Conservation (phyloP, 2,888 invertebrate species). For the Synergus laeviventris region DNA sequence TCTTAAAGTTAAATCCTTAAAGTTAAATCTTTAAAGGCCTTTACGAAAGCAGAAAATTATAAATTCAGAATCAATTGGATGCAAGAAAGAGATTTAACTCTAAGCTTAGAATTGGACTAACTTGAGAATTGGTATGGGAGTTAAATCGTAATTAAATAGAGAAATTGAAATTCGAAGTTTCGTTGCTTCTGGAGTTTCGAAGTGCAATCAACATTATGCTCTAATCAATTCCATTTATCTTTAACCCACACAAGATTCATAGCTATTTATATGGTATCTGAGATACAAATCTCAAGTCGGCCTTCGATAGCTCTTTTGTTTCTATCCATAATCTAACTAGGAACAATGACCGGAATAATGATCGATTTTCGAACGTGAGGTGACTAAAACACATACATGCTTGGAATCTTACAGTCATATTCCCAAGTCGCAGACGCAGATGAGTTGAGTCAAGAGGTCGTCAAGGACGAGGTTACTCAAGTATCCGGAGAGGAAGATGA, state of each 20-base stretch:
- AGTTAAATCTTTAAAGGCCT: neutral
- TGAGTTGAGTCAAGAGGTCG: neutral
- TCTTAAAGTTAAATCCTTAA: neutral
- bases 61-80: neutral
- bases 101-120: neutral
- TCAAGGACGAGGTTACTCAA: slow-evolving; percentile 19
- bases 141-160: neutral
- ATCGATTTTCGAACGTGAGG: neutral
- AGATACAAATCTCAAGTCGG: slow-evolving; percentile 4
- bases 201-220: neutral
- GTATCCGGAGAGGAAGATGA: neutral
- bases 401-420: slow-evolving; percentile 5
- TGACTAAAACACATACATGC: slow-evolving; percentile 19
- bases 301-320: neutral
- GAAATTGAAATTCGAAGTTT: neutral
- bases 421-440: neutral
- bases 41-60: neutral
- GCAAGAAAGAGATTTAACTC: neutral
- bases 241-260: slow-evolving; percentile 11
- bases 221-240: slow-evolving; percentile 11
- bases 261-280: neutral
- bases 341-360: slow-evolving; percentile 8
- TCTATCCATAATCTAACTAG: neutral
- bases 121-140: neutral
- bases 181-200: neutral